A percentile compares a stretch with the other conserved stretches of the same genome.
Evolutionary conservation across 2,113 vertebrate species (phyloP).

Genomic region (Tychaedon coryphoeus): DNA sequence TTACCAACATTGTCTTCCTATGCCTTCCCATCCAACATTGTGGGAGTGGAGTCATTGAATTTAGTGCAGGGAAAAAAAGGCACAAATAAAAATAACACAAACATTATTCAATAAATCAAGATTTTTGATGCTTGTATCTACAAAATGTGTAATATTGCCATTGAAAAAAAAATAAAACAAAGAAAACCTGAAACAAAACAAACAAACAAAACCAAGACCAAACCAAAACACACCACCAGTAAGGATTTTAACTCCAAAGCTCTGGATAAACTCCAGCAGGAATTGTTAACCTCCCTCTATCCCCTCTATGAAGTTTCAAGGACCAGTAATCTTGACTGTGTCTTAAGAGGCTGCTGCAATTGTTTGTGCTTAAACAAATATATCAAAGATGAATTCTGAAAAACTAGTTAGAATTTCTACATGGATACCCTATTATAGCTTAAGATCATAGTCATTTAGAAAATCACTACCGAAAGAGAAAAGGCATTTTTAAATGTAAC

Average conservation of each 20-base stretch:
- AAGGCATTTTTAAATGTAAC: neutral
- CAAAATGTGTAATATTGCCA: neutral
- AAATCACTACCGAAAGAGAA: neutral
- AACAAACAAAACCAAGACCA: neutral
- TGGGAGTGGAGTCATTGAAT: neutral
- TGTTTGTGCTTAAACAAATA: neutral
- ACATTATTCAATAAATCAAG: neutral
- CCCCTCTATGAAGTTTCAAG: neutral
- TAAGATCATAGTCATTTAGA: neutral
- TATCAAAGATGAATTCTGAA: neutral
- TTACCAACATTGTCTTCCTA: neutral
- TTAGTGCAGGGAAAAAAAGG: neutral
- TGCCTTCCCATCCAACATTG: neutral
- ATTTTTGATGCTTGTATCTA: neutral
- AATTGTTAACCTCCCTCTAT: neutral
- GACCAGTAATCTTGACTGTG: neutral
- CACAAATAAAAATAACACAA: rapidly evolving
- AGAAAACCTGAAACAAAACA: neutral
- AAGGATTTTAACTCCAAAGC: neutral
- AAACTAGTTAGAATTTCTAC: neutral
- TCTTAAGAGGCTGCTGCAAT: neutral
- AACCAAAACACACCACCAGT: neutral
- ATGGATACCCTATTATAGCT: neutral
- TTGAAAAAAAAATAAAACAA: neutral
- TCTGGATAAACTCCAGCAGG: neutral